A percentile compares a stretch with the other conserved stretches of the same genome.
phyloP scores from a whole-genome alignment of 2,113 vertebrate genomes.

The Suncus etruscus region DNA sequence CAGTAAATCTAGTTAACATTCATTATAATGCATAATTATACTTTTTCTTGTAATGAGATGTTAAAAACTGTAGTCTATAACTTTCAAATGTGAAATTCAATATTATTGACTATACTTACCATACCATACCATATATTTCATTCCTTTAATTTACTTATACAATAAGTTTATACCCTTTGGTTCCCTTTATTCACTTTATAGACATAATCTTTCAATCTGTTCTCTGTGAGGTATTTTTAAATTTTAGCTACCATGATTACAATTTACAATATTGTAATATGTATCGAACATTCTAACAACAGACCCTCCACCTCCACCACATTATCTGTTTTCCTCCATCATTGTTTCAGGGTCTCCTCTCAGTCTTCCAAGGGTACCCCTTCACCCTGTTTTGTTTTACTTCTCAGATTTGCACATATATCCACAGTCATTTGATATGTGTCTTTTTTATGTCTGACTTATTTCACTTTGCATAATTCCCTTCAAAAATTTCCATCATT shows the following conservation, averaged over 20 bases:
- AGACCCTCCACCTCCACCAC: no score
- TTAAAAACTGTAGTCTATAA: background rate
- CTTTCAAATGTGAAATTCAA: background rate
- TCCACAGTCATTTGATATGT: background rate
- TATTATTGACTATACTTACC: background rate
- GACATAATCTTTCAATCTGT: background rate
- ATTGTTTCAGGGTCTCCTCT: no score
- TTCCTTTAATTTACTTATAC: background rate
- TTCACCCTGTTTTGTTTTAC: background rate
- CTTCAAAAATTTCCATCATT: no score
- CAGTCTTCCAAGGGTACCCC: no score
- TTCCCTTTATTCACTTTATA: background rate
- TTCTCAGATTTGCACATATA: background rate
- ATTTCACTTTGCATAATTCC: background rate
- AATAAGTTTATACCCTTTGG: background rate
- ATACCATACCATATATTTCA: background rate
- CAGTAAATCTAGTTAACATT: background rate
- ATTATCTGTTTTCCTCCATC: no score
- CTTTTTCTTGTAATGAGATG: background rate
- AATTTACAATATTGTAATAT: no score
- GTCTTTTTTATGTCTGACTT: background rate
- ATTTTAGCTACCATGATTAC: background rate
- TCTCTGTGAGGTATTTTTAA: background rate
- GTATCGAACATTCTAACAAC: no score
- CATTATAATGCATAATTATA: background rate